A percentile compares a stretch with the other conserved stretches of the same genome.
Evolutionary conservation across 2,888 invertebrate species (phyloP).

Genomic region (Biston stratarius): DNA sequence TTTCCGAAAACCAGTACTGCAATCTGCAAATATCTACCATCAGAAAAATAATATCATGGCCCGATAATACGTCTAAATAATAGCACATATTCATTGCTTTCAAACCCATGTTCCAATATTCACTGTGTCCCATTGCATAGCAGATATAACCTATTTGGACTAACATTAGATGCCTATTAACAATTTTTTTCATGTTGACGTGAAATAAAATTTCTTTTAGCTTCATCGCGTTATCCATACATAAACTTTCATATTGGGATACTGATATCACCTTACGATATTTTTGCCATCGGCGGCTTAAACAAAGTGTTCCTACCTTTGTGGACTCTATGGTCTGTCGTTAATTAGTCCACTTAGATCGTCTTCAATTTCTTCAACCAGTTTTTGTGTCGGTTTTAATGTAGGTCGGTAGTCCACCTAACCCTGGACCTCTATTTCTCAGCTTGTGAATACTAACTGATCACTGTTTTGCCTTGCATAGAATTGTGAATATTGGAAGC

Average conservation of each 20-base stretch:
- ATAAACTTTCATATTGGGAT: too few species aligned
- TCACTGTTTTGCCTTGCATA: constrained; percentile 26
- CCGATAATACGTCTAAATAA: constrained; percentile 67
- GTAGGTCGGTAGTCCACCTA: neutral
- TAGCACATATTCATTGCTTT: constrained; percentile 76
- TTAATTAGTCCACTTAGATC: neutral
- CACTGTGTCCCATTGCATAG: constrained; percentile 56
- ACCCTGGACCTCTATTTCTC: neutral
- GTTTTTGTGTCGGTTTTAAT: neutral
- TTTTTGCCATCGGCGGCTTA: too few species aligned
- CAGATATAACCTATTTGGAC: constrained; percentile 6
- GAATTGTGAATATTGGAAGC: constrained; percentile 71
- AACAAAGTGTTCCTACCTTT: too few species aligned
- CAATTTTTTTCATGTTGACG: too few species aligned
- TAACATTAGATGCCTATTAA: too few species aligned
- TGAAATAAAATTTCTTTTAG: neutral
- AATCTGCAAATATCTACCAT: constrained; percentile 54
- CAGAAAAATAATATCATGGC: constrained; percentile 65
- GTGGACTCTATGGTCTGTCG: too few species aligned
- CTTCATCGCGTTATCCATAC: too few species aligned
- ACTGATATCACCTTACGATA: too few species aligned
- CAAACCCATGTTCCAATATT: constrained; percentile 76
- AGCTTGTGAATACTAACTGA: constrained; percentile 11
- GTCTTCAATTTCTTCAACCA: neutral
- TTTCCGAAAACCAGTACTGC: constrained; percentile 4